Evolutionary conservation across 2,888 invertebrate genomes (phyloP), one percentile per base, ranked within the genome.

Genomic region (Abrostola triplasia): DNA sequence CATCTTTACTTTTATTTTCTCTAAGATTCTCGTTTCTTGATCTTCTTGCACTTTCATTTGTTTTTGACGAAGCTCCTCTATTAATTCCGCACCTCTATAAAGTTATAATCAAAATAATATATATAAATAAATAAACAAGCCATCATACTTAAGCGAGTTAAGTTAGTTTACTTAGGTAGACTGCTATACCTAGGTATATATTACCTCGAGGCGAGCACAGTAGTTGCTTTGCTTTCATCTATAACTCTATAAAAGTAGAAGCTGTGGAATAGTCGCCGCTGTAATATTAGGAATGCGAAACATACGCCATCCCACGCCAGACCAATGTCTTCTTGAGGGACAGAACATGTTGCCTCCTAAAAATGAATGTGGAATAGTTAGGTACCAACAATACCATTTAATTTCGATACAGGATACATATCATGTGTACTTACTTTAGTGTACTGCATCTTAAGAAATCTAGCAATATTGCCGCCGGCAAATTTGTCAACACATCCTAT

Each of bases 161-260:
- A 24, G 24, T 47, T 8, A 9, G 12, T 24, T 47, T 6, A 5
- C 8, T 47, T 8, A 8, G 13, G 5, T 47, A 47, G 24, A 2
- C 1, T 8, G 5, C 8, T 9, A 5, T 47, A 47, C 24, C 9
- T 1, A 44, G 13, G 0, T 44, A 36, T 13, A 7, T 10, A 50
- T 62, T 90, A 97, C 97, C 98, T 96, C 5, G 99, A 99, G 5
- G 99, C 98, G 41, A 99, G 95, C 70, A 98, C 97, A 36, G 98
- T 97, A 87, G 99, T 99, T 0, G 99, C 99, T 92, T 98, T 98
- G 53, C 99, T 97, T 88, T 99, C 99, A 85, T 98, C 97, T 41
- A 99, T 97, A 72, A 99, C 97, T 89, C 99, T 98, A 86, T 98
- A 98, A 95, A 99, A 99, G 92, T 99, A 99, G 91, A 98, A 98